Evolutionary conservation across 2,888 invertebrate genomes (phyloP), one percentile per base, ranked within the genome.

Genomic region (Miltochrista miniata): DNA sequence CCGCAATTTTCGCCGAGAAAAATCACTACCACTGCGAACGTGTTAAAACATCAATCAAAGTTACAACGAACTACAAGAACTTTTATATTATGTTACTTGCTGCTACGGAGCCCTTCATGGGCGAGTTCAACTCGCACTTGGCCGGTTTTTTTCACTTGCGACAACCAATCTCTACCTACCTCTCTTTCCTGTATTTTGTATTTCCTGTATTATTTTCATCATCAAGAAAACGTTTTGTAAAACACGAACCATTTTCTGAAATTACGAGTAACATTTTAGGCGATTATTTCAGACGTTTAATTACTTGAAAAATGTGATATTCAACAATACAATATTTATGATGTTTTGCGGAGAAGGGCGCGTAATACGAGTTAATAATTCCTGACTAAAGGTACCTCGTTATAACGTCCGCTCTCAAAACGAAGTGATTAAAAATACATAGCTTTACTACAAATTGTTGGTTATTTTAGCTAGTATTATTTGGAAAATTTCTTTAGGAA

Each of bases 371-470:
- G 53, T 48, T 48, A 38, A 54, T 49, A 45, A 53, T 54, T 39
- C 34, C 15, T 34, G 14, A 41, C 45, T 24, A 4, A 24, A 24
- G 18, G 40, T 44, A 49, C 57, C 51, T 69, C 50, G 57, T 69
- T 64, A 67, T 52, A 65, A 67, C 58, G 59, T 50, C 46, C 39
- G 43, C 44, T 49, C 49, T 24, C 14, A 41, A 61, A 67, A 63
- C 56, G 56, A 58, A 66, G 60, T 59, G 46, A 64, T 63, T 61
- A 68, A 69, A 71, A 63, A 61, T 59, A 65, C 63, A 63, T 66
- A 55, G 55, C 45, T 51, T 51, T 60, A 60, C 52, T 43, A 60
- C 42, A 54, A 55, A 70, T 61, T 60, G 60, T 61, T 64, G 54
- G 65, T 47, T 61, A n/a, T n/a, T n/a, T n/a, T n/a, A 64, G 57